Evolutionary conservation across 2,113 vertebrate species (phyloP).

Genomic region (Ophiodon elongatus): DNA sequence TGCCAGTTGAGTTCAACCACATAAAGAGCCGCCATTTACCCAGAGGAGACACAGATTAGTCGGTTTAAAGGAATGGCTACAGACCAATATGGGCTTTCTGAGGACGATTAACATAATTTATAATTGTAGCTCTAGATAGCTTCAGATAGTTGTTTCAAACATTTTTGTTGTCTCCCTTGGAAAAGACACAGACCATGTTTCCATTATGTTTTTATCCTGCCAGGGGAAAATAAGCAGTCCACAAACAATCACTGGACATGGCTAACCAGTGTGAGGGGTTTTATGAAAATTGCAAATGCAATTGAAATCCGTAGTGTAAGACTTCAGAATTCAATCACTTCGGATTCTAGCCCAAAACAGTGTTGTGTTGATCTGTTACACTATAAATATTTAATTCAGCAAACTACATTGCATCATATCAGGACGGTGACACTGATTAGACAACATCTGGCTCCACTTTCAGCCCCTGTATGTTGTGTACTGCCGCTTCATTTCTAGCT

Average conservation of each 20-base stretch:
- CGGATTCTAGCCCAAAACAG: not conserved
- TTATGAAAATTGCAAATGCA: not conserved
- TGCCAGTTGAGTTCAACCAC: conserved; percentile 53
- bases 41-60: conserved; percentile 24
- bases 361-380: not conserved
- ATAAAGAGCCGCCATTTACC: conserved; percentile 46
- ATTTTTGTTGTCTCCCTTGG: not conserved
- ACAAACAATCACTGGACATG: conserved; percentile 10
- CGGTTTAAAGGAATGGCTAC: conserved; percentile 34
- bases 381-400: not conserved
- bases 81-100: conserved; percentile 4
- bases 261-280: not conserved
- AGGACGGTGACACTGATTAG: not conserved
- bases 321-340: not conserved
- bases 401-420: not conserved
- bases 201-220: conserved; percentile 4
- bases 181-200: not conserved
- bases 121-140: conserved; percentile 5
- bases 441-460: not conserved
- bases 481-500: not conserved
- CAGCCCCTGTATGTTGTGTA: not conserved
- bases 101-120: conserved; percentile 29
- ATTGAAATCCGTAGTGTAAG: not conserved
- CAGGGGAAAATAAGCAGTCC: not conserved
- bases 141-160: conserved; percentile 16